phyloP scores from a whole-genome alignment of 1,140 invertebrate genomes.

The Drosophila triauraria region DNA sequence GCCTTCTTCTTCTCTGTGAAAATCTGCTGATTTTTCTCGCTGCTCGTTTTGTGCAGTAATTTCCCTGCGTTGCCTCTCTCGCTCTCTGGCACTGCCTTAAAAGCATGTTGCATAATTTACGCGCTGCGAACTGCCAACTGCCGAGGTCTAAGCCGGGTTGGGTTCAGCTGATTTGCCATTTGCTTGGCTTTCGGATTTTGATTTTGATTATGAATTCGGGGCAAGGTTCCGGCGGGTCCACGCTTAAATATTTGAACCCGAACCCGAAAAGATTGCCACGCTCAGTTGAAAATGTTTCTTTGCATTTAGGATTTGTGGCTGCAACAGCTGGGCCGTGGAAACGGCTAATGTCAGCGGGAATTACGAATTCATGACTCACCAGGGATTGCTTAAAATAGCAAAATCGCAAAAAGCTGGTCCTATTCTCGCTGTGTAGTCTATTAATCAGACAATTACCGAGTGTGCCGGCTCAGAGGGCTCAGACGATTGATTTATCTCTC shows the following conservation, averaged over 20 bases:
- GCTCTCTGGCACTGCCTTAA: slow-evolving; percentile 53
- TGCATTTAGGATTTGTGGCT: slow-evolving; percentile 42
- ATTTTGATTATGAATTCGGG: slow-evolving; percentile 16
- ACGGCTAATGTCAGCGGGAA: slow-evolving; percentile 42
- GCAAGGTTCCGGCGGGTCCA: slow-evolving; percentile 15
- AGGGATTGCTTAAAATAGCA: neutral
- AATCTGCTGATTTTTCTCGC: slow-evolving; percentile 44
- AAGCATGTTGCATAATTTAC: slow-evolving; percentile 82
- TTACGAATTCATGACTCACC: slow-evolving; percentile 52
- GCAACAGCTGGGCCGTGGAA: slow-evolving; percentile 43
- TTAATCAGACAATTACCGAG: slow-evolving; percentile 7
- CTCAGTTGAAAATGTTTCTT: slow-evolving; percentile 54
- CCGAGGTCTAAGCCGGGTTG: slow-evolving; percentile 8
- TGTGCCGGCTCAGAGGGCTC: neutral
- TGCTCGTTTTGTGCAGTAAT: slow-evolving; percentile 38
- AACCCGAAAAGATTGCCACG: slow-evolving; percentile 54
- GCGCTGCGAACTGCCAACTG: slow-evolving; percentile 39
- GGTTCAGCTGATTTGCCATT: slow-evolving; percentile 60
- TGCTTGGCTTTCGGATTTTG: slow-evolving; percentile 37
- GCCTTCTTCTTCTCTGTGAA: slow-evolving; percentile 23
- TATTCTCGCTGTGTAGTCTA: neutral
- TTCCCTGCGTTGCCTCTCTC: slow-evolving; percentile 32
- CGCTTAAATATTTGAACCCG: neutral
- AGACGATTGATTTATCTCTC: slow-evolving; percentile 35
- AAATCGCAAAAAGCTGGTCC: neutral